These are phyloP conservation scores for Cheumatopsyche charites DNA, from an alignment of 1,140 invertebrate genomes.

Conservation along the genomic window DNA sequence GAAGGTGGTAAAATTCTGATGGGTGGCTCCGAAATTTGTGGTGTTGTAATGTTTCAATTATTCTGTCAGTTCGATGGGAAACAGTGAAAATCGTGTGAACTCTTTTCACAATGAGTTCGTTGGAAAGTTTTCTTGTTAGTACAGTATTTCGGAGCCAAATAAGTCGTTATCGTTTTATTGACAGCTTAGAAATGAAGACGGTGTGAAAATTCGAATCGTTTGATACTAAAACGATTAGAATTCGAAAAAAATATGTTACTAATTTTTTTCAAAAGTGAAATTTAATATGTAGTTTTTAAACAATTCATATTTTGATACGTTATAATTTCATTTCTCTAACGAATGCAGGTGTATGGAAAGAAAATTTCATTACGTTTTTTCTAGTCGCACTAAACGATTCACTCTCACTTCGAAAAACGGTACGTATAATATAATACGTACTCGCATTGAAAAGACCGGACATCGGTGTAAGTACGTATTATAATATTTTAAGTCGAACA, in stretches of 20 bases:
- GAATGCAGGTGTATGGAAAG: no score
- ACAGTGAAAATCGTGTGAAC: not conserved
- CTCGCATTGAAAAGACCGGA: constrained; percentile 2
- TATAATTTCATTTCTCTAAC: no score
- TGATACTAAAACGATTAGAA: no score
- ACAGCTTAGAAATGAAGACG: not conserved
- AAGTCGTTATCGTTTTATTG: not conserved
- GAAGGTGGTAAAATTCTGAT: no score
- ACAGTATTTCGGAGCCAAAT: not conserved
- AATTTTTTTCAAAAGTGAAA: not conserved
- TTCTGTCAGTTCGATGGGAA: not conserved
- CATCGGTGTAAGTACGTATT: not conserved
- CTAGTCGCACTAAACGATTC: not conserved
- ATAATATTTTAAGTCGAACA: constrained; percentile 4
- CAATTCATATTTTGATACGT: no score
- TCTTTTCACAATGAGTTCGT: not conserved
- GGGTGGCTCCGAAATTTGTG: no score
- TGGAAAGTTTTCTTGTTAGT: constrained; percentile 6
- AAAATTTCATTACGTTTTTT: no score
- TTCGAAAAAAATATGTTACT: not conserved
- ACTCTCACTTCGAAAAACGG: constrained; percentile 10
- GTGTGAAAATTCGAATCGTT: not conserved
- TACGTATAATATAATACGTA: no score
- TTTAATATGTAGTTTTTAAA: no score
- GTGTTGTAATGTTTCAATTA: constrained; percentile 8